Base-by-base conservation (phyloP, 1,140 invertebrate genomes). In the Diorhabda elongata region DNA sequence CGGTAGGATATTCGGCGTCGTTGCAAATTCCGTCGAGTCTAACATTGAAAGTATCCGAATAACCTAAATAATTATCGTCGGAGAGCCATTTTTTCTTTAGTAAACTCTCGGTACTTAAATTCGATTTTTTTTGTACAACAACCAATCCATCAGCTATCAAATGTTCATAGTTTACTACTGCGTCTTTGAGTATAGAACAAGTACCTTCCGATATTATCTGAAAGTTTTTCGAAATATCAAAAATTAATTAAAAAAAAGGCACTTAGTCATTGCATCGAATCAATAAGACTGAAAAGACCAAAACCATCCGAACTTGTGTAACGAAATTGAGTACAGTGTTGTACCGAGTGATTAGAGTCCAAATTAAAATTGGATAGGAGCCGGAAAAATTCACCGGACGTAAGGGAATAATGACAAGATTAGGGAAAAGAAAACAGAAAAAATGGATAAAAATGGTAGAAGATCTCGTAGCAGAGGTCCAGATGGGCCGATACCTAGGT, bases 1-100 rank as follows among this genome's bases (percentile, higher is more conserved):
- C 78, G 69, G 85, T 75, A 0, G 91, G 91, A 65, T 84, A 83
- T 2, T 83, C 79, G 69, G 84, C 82, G 4, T 82, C 80, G 61
- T 83, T 80, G 76, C 89, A 92, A 2, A 80, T 76, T 8, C 77
- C 76, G 26, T 79, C 81, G 8, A 91, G 75, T 11, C 84, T 76
- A n/a, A 91, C 79, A 2, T 81, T 70, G 6, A 90, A 74, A 11
- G 77, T 71, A 45, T 79, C 75, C 6, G 87, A 71, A 64, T 75
- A 74, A 9, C 84, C 85, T 44, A 77, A 71, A 72, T 78, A 81
- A 45, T 76, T 69, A 4, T 70, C 44, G 61, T 71, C 59, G 64
- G 76, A 70, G 68, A 76, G 73, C 66, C 75, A 79, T 52, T 69
- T 4, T 64, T 67, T 64, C 66, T 77, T 75, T 73, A 70, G 43